phyloP scores from a whole-genome alignment of 2,888 invertebrate species.

The Hypselothyrea guttata region DNA sequence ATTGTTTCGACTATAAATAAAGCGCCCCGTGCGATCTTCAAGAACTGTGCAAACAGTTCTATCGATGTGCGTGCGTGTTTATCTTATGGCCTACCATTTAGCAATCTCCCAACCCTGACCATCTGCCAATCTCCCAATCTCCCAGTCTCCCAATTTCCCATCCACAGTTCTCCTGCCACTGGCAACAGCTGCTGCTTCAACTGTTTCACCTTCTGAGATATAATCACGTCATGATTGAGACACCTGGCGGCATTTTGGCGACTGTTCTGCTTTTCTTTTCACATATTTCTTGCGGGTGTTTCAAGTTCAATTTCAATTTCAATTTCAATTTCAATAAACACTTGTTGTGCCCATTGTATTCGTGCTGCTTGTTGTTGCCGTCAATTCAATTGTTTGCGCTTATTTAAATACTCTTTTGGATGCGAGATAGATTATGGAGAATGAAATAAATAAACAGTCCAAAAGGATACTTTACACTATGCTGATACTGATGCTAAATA shows the following conservation, averaged over 20 bases:
- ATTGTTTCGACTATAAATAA: conserved; percentile 72
- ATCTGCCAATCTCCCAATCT: too few species aligned
- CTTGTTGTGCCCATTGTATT: not conserved
- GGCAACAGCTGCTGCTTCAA: conserved; percentile 1
- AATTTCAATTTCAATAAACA: conserved; percentile 12
- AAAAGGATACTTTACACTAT: too few species aligned
- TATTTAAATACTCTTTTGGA: not conserved
- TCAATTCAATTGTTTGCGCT: not conserved
- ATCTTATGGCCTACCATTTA: conserved; percentile 29
- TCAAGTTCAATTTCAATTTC: conserved; percentile 17
- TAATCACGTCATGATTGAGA: conserved; percentile 61
- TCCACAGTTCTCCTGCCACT: not conserved
- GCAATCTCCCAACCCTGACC: conserved; percentile 5
- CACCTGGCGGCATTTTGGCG: conserved; percentile 62
- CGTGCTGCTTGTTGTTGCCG: not conserved
- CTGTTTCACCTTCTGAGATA: conserved; percentile 18
- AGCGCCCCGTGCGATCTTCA: conserved; percentile 41
- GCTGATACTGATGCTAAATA: too few species aligned
- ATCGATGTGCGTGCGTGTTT: conserved; percentile 26
- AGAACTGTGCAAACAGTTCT: conserved; percentile 26
- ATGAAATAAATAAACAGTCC: too few species aligned
- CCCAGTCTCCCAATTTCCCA: too few species aligned
- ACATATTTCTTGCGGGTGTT: conserved; percentile 3
- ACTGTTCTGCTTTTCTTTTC: conserved; percentile 26
- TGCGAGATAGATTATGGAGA: too few species aligned